Evolutionary conservation across 2,888 invertebrate genomes (phyloP).

Genomic region (Heliconius erato): DNA sequence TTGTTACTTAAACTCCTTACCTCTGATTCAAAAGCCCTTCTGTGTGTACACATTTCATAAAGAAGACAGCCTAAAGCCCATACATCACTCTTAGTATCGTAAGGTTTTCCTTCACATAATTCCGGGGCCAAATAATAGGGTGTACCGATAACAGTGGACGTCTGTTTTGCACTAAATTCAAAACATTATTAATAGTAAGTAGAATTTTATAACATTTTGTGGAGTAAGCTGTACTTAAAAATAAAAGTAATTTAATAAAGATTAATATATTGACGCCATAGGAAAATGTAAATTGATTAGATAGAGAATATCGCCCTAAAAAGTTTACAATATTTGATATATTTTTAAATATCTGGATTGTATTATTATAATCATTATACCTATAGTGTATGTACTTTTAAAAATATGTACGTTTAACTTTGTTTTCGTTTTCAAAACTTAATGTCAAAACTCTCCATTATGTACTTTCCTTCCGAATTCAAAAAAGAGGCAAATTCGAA

Average conservation of each 20-base stretch:
- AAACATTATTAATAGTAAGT: not conserved
- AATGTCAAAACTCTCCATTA: no score
- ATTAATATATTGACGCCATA: no score
- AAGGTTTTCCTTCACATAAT: constrained; percentile 90
- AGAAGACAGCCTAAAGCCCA: constrained; percentile 95
- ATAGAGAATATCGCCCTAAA: no score
- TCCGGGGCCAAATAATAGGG: constrained; percentile 95
- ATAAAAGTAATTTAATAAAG: not conserved
- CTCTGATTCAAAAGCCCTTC: constrained; percentile 90
- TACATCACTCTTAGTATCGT: constrained; percentile 93
- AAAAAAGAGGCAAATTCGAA: not conserved
- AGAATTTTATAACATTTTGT: not conserved
- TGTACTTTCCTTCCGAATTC: no score
- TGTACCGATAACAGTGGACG: constrained; percentile 90
- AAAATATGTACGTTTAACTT: no score
- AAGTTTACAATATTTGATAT: no score
- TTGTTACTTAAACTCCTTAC: constrained; percentile 71
- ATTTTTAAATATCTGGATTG: no score
- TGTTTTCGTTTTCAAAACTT: no score
- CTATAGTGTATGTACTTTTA: no score
- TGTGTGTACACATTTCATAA: constrained; percentile 92
- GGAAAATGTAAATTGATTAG: not conserved
- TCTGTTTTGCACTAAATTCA: constrained; percentile 84
- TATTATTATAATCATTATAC: no score
- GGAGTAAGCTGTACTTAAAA: not conserved